Evolutionary conservation across 2,888 invertebrate genomes (phyloP).

Genomic region (Protodeltote pygarga): DNA sequence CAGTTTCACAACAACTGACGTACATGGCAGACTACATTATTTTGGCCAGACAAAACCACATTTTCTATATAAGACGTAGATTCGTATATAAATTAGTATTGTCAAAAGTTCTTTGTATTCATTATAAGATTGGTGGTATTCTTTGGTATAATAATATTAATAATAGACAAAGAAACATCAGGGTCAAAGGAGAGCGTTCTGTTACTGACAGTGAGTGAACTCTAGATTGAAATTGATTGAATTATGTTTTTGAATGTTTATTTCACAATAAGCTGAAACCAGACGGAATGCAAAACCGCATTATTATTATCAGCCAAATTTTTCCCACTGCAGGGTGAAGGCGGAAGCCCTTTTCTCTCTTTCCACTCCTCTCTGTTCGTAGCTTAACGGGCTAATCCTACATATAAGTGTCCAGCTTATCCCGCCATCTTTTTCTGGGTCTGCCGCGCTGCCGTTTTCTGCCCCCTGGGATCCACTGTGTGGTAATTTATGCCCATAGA

Average conservation of each 20-base stretch:
- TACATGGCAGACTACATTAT: slow-evolving; percentile 44
- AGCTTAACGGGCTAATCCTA: too few relatives aligned
- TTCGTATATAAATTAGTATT: slow-evolving; percentile 20
- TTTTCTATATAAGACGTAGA: slow-evolving; percentile 16
- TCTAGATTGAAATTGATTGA: slow-evolving; percentile 12
- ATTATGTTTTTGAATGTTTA: too few relatives aligned
- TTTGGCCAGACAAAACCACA: slow-evolving; percentile 24
- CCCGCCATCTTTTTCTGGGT: neutral
- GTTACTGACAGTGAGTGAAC: slow-evolving; percentile 14
- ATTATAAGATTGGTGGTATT: slow-evolving; percentile 1
- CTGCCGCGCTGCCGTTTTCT: too few relatives aligned
- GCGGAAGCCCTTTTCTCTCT: too few relatives aligned
- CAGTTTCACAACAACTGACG: slow-evolving; percentile 37
- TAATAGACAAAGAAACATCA: slow-evolving; percentile 14
- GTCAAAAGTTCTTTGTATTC: slow-evolving; percentile 11
- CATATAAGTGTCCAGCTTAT: too few relatives aligned
- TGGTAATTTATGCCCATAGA: too few relatives aligned
- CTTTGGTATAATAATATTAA: slow-evolving; percentile 1
- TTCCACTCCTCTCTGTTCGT: too few relatives aligned
- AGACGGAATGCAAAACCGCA: too few relatives aligned
- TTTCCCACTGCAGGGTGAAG: too few relatives aligned
- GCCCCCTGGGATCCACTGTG: too few relatives aligned
- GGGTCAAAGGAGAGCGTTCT: slow-evolving; percentile 7
- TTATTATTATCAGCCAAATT: too few relatives aligned
- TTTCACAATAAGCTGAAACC: too few relatives aligned